Percentiles rank a stretch among this genome's conserved stretches.
phyloP scores from a whole-genome alignment of 2,888 invertebrate species.

The Xylocampa areola region DNA sequence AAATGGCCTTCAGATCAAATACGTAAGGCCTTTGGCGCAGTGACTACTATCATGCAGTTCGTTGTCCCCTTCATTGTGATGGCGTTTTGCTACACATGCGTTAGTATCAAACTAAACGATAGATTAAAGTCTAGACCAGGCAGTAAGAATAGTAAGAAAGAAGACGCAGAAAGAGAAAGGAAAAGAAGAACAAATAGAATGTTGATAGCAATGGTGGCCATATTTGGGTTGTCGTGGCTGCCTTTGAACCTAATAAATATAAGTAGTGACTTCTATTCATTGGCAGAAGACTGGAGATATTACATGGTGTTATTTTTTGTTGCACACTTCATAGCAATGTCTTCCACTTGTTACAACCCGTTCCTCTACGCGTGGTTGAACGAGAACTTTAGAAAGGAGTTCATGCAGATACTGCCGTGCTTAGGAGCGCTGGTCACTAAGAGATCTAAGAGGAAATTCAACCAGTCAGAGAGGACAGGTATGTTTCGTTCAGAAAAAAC shows the following conservation, averaged over 20 bases:
- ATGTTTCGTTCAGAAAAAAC: constrained; percentile 86
- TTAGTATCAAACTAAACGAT: constrained; percentile 93
- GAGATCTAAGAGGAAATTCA: constrained; percentile 78
- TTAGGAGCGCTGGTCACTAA: constrained; percentile 86
- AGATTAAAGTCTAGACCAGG: constrained; percentile 94
- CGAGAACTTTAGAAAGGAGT: constrained; percentile 97
- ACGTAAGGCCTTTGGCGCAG: constrained; percentile 93
- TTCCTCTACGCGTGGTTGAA: constrained; percentile 98
- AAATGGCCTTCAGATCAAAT: constrained; percentile 94
- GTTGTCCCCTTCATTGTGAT: constrained; percentile 96
- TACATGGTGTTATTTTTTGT: constrained; percentile 94
- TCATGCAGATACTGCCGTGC: constrained; percentile 93
- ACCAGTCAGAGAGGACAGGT: constrained; percentile 84
- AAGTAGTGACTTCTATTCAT: constrained; percentile 91
- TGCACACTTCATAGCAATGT: constrained; percentile 97
- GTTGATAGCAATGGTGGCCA: constrained; percentile 97
- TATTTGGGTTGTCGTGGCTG: constrained; percentile 96
- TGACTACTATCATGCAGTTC: constrained; percentile 96
- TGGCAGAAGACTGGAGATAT: constrained; percentile 91
- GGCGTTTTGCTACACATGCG: constrained; percentile 95
- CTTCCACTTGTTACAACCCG: constrained; percentile 98
- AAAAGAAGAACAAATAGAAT: constrained; percentile 96
- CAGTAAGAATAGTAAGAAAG: constrained; percentile 92
- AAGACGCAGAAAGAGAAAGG: constrained; percentile 94
- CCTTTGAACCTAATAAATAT: constrained; percentile 95